These are phyloP conservation scores for Dipodomys merriami DNA, from an alignment of 2,113 vertebrate species.

Conservation along the genomic window DNA sequence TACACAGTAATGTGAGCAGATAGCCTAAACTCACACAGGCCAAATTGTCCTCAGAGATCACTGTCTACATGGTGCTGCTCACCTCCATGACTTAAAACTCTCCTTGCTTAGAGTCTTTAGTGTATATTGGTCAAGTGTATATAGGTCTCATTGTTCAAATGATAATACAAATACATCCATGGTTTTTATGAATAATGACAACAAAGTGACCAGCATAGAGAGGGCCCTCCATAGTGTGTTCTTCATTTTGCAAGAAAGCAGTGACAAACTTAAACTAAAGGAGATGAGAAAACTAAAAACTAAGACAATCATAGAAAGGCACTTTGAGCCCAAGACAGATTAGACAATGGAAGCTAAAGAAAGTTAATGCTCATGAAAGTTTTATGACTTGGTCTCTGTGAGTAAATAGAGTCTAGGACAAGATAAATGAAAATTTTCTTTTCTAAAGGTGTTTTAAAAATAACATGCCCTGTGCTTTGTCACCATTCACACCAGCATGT, in stretches of 20 bases:
- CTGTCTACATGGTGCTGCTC: not conserved
- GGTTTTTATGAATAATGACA: not conserved
- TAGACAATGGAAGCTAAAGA: not conserved
- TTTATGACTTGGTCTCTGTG: slow-evolving; percentile 44
- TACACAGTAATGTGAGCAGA: not conserved
- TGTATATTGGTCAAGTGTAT: not conserved
- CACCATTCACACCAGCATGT: not conserved
- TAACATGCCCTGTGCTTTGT: slow-evolving; percentile 9
- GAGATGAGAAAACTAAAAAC: slow-evolving; percentile 5
- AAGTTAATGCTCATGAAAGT: slow-evolving; percentile 60
- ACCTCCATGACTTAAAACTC: not conserved
- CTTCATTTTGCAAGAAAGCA: slow-evolving; percentile 10
- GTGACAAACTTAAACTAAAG: not conserved
- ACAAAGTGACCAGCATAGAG: not conserved
- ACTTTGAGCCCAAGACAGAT: not conserved
- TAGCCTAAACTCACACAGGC: not conserved
- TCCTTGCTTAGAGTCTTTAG: not conserved
- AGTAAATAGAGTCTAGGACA: slow-evolving; percentile 33
- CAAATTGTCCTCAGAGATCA: not conserved
- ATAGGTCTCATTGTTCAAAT: not conserved
- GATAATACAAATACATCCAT: not conserved
- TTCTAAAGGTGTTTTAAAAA: slow-evolving; percentile 60
- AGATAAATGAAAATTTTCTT: slow-evolving; percentile 55
- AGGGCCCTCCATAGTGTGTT: not conserved
- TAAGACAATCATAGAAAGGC: not conserved